These are phyloP conservation scores for Chionodraco myersi DNA, from an alignment of 2,113 vertebrate species.

Conservation along the genomic window DNA sequence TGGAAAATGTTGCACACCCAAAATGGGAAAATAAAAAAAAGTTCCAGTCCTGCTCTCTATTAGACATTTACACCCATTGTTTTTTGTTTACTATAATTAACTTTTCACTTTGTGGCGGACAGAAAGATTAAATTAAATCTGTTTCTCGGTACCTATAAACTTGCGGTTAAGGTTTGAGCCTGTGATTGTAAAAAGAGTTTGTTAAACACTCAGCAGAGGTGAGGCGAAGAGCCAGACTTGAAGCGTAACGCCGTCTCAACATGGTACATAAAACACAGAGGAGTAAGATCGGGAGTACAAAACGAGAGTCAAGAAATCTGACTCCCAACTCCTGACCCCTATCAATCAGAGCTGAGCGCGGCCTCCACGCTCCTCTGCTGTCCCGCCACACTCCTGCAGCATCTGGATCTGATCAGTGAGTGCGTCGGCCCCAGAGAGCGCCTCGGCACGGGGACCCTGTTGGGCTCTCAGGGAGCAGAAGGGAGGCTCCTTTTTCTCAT, in stretches of 20 bases:
- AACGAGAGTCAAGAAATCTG: slow-evolving; percentile 49
- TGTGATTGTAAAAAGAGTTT: slow-evolving; percentile 59
- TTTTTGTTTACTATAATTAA: slow-evolving; percentile 40
- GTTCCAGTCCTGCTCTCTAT: slow-evolving; percentile 1
- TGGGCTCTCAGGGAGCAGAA: slow-evolving; percentile 70
- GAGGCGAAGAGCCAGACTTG: slow-evolving; percentile 54
- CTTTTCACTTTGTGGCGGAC: slow-evolving; percentile 9
- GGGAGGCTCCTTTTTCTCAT: slow-evolving; percentile 30
- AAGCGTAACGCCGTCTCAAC: slow-evolving; percentile 19
- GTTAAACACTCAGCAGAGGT: slow-evolving; percentile 60
- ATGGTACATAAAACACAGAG: slow-evolving; percentile 39
- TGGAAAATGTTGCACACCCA: slow-evolving; percentile 40
- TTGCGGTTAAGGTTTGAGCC: slow-evolving; percentile 29
- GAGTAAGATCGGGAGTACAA: slow-evolving; percentile 1
- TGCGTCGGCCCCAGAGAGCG: slow-evolving; percentile 55
- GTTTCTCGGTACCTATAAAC: slow-evolving; percentile 43
- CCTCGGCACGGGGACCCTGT: slow-evolving; percentile 58
- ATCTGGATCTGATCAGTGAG: slow-evolving; percentile 81
- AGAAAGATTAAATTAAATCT: slow-evolving; percentile 30
- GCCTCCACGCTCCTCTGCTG: slow-evolving; percentile 41
- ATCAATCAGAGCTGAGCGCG: slow-evolving; percentile 64
- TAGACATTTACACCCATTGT: slow-evolving; percentile 5
- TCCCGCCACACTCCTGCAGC: slow-evolving; percentile 60
- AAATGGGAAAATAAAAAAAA: slow-evolving; percentile 2
- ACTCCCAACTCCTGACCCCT: slow-evolving; percentile 63